A percentile compares a stretch with the other conserved stretches of the same genome.
Evolutionary conservation across 1,140 invertebrate genomes (phyloP).

Genomic region (Anagrus nilaparvatae): DNA sequence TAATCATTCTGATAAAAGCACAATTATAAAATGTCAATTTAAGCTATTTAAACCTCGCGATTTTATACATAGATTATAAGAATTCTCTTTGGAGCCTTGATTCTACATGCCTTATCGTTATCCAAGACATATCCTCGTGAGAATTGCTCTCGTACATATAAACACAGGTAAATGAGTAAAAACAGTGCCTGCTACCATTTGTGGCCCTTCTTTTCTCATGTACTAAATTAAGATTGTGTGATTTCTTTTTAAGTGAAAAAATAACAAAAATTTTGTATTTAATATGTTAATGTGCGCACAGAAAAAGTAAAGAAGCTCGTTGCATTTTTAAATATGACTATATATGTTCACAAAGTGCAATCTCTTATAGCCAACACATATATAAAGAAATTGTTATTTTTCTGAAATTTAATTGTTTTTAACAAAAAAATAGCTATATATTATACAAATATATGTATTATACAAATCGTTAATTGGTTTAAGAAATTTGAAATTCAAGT

Average conservation of each 20-base stretch:
- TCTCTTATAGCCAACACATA: conserved; percentile 41
- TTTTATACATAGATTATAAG: too few relatives aligned
- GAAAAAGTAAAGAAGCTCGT: background rate
- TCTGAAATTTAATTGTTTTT: conserved; percentile 39
- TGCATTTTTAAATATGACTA: conserved; percentile 19
- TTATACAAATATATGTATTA: conserved; percentile 17
- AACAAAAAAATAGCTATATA: conserved; percentile 31
- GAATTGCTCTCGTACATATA: conserved; percentile 23
- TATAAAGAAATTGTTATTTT: conserved; percentile 44
- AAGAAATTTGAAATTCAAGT: too few relatives aligned
- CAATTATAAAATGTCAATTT: conserved; percentile 4
- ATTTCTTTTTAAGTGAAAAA: too few relatives aligned
- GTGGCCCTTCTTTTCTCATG: conserved; percentile 41
- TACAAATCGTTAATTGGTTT: too few relatives aligned
- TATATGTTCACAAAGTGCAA: conserved; percentile 41
- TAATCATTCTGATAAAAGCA: conserved; percentile 7
- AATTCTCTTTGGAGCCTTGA: conserved; percentile 30
- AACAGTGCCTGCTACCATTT: conserved; percentile 44
- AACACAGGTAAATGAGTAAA: conserved; percentile 9
- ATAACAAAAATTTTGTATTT: too few relatives aligned
- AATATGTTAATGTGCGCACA: background rate
- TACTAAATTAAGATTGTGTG: too few relatives aligned
- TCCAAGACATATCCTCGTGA: conserved; percentile 30
- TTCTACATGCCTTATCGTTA: conserved; percentile 35
- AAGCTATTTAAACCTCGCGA: too few relatives aligned